Evolutionary conservation across 2,888 invertebrate genomes (phyloP).

Genomic region (Odontocerum albicorne): DNA sequence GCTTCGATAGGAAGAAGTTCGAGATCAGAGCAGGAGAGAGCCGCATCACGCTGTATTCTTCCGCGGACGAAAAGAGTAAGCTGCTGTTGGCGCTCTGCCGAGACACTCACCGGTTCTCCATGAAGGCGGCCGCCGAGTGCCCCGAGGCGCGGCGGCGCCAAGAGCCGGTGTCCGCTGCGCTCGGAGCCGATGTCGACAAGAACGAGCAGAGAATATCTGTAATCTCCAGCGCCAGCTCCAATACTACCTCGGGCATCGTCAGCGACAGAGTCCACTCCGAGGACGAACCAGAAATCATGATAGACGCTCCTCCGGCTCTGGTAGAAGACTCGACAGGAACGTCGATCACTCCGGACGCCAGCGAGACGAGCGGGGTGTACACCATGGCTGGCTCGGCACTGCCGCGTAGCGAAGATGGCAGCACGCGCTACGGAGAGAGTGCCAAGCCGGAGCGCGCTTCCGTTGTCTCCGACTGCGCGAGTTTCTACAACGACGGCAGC

Average conservation of each 20-base stretch:
- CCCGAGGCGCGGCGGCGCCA: slow-evolving; percentile 72
- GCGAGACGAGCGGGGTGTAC: slow-evolving; percentile 84
- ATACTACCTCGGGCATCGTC: slow-evolving; percentile 95
- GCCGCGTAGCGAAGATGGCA: slow-evolving; percentile 45
- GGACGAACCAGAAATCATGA: slow-evolving; percentile 90
- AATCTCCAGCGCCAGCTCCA: slow-evolving; percentile 93
- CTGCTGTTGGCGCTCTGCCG: slow-evolving; percentile 84
- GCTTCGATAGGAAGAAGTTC: slow-evolving; percentile 97
- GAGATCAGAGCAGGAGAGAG: slow-evolving; percentile 91
- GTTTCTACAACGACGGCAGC: slow-evolving; percentile 29
- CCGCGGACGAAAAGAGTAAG: slow-evolving; percentile 92
- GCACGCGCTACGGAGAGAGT: slow-evolving; percentile 41
- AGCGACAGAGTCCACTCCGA: slow-evolving; percentile 94
- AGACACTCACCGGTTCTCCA: slow-evolving; percentile 93
- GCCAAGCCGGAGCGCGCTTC: slow-evolving; percentile 41
- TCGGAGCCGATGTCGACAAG: slow-evolving; percentile 64
- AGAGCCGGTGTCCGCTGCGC: slow-evolving; percentile 69
- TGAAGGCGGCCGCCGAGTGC: slow-evolving; percentile 85
- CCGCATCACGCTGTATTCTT: slow-evolving; percentile 86
- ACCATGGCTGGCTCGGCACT: slow-evolving; percentile 71
- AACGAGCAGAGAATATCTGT: slow-evolving; percentile 85
- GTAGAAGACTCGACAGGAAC: slow-evolving; percentile 58
- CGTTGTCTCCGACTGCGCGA: slow-evolving; percentile 38
- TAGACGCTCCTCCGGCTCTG: slow-evolving; percentile 78
- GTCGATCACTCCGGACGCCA: slow-evolving; percentile 60